Conservation (phyloP, 2,888 invertebrate species). For the Diaperis boleti region DNA sequence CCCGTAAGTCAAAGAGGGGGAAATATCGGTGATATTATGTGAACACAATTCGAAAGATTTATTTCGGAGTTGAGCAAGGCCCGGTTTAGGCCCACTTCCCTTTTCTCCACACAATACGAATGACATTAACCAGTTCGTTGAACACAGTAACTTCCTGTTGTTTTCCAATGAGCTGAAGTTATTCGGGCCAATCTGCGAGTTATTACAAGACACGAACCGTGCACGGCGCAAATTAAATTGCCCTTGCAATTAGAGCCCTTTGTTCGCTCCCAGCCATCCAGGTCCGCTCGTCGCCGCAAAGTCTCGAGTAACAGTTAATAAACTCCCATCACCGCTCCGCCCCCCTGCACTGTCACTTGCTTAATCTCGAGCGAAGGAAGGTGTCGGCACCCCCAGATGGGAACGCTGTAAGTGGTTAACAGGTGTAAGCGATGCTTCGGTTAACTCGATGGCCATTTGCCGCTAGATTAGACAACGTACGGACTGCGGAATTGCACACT, state of each 20-base stretch:
- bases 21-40: too few relatives aligned
- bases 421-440: slow-evolving; percentile 58
- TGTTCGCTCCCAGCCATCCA: slow-evolving; percentile 37
- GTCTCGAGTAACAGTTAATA: slow-evolving; percentile 45
- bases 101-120: too few relatives aligned
- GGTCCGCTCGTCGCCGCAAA: slow-evolving; percentile 27
- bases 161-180: too few relatives aligned
- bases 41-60: too few relatives aligned
- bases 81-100: too few relatives aligned
- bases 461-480: slow-evolving; percentile 59
- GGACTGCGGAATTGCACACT: slow-evolving; percentile 55
- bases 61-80: too few relatives aligned
- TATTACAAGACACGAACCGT: slow-evolving; percentile 39
- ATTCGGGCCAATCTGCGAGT: too few relatives aligned
- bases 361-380: slow-evolving; percentile 46
- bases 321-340: slow-evolving; percentile 47
- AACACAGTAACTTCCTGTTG: too few relatives aligned
- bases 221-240: slow-evolving; percentile 46
- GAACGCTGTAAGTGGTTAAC: slow-evolving; percentile 59
- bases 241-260: slow-evolving; percentile 51
- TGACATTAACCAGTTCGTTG: too few relatives aligned
- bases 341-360: slow-evolving; percentile 45
- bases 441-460: slow-evolving; percentile 59
- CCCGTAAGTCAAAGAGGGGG: too few relatives aligned
- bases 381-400: slow-evolving; percentile 50